Evolutionary conservation across 30 jellyfish, hydroid and myxozoan genomes (phyloP), one percentile per base, ranked within the genome.

Genomic region (Sanderia malayensis): DNA sequence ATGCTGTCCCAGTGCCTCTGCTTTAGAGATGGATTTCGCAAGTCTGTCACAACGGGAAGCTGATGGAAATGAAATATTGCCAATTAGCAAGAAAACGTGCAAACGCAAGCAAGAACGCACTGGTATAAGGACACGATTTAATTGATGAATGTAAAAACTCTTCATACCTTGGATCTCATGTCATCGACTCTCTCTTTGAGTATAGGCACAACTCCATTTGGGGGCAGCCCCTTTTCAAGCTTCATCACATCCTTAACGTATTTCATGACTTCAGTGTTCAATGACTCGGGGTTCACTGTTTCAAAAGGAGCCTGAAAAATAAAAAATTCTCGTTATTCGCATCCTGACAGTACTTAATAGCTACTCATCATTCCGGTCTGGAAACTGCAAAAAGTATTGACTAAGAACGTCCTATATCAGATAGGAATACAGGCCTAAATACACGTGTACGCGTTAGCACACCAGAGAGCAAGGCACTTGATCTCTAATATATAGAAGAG

Each of bases 1-100:
- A 93, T 93, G 18, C 86, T 66, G 53, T 93, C 99, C 99, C 99
- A 93, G 41, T 93, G 99, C 22, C 99, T 62, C 70, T 84, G 95
- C 74, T 93, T 93, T 86, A 93, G 70, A 26, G 99, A 81, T 1
- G 94, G 96, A 70, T 93, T 93, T 25, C 96, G 85, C 73, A 93
- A 33, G 62, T 93, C 99, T 26, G 95, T 44, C 33, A 93, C 88
- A 33, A 76, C 93, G n/a, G 99, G 99, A 4, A 93, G 83, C 99
- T 93, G 49, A 31, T 7, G 60, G n/a, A n/a, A n/a, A n/a, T n/a
- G n/a, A n/a, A n/a, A n/a, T n/a, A n/a, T n/a, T n/a, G n/a, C n/a
- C 55, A 15, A 41, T 8, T 41, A 6, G 55, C 55, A 6, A 41
- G 11, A 41, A 41, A 41, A 15, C 55, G 55, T 41, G 55, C 15